Evolutionary conservation across 1,140 invertebrate species (phyloP), one percentile per base, ranked within the genome.

Genomic region (Drosophila kohkoa): DNA sequence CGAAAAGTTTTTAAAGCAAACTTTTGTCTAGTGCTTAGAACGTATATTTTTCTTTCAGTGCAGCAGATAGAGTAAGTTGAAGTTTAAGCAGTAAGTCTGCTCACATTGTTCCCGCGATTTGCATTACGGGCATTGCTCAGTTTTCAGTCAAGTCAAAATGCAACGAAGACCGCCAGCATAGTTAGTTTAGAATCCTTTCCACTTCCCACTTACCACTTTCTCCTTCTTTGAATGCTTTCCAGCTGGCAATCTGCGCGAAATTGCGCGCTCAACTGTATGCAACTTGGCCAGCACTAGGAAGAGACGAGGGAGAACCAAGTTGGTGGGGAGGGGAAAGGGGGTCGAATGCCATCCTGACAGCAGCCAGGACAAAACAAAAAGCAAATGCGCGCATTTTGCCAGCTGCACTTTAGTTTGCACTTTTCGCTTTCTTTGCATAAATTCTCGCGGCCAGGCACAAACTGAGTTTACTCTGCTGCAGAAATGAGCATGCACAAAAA

Each of bases 351-450:
- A 54, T 35, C 13, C 46, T 51, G 46, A 68, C 55, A 52, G 71
- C 32, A 25, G 20, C 10, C 10, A 11, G 81, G 60, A 60, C 72
- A 83, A 88, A 88, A 88, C 83, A 88, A 88, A 88, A 89, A 79
- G 76, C 82, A 88, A 38, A 8, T 71, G 64, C 74, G 80, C 85
- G 77, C 85, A 77, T 87, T 87, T 82, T 80, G 73, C 77, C 77
- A 74, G 69, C 75, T 86, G 83, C 83, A 83, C 85, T 88, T 88
- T 89, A 88, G 77, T 88, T 88, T 88, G 83, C 83, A 88, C 83
- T 88, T 88, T 88, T 89, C 83, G 85, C 83, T 87, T 88, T 87
- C 83, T 88, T 88, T 88, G 83, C 83, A 88, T 87, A 87, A 87
- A 86, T 86, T 86, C 76, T 86, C 79, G 76, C 74, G 69, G 64